These are phyloP conservation scores for Drosophila barbarae DNA, from an alignment of 2,888 invertebrate genomes.

Conservation along the genomic window DNA sequence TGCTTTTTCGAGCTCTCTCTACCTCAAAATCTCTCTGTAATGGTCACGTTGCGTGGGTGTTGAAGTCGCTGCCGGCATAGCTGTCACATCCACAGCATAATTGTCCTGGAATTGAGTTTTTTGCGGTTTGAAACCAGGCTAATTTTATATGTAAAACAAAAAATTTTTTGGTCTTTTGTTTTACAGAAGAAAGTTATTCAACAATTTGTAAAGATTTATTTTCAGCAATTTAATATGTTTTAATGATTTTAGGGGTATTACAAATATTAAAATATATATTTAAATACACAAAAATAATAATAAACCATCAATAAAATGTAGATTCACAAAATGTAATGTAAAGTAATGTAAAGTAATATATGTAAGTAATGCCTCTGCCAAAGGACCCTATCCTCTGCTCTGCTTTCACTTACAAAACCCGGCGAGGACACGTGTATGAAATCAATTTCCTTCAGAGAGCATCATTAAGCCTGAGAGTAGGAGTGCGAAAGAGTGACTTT, in stretches of 20 bases:
- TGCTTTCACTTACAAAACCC: neutral
- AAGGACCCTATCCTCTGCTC: neutral
- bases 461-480: neutral
- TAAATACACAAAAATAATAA: no score
- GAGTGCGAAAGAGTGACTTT: neutral
- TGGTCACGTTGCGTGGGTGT: constrained; percentile 12
- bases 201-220: no score
- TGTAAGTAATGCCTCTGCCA: neutral
- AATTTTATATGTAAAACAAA: neutral
- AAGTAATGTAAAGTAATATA: neutral
- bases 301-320: neutral
- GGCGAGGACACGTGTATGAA: neutral
- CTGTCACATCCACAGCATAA: constrained; percentile 4
- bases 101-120: constrained; percentile 17
- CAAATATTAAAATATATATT: neutral
- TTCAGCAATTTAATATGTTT: no score
- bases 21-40: neutral
- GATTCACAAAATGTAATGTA: neutral
- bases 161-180: neutral
- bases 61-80: neutral
- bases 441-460: neutral
- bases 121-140: neutral
- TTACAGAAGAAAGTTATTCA: no score
- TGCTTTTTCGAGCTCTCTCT: neutral
- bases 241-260: neutral